Conservation (phyloP, 2,113 vertebrate species). For the Malurus alboscapulatus region DNA sequence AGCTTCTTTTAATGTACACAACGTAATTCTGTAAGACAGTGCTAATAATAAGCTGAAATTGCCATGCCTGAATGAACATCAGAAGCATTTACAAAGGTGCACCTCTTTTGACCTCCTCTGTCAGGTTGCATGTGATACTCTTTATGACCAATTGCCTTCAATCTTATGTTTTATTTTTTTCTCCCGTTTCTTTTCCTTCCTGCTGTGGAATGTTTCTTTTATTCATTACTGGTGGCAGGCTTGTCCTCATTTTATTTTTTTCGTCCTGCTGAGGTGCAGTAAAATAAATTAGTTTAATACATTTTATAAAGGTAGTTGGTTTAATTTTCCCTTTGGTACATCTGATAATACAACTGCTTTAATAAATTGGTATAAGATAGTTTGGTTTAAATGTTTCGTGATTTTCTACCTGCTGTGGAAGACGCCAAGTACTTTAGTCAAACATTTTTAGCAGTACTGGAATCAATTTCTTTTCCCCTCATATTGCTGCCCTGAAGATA, state of each 20-base stretch:
- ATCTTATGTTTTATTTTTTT: not conserved
- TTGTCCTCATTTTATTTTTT: slow-evolving; percentile 54
- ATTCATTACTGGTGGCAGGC: slow-evolving; percentile 38
- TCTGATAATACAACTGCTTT: slow-evolving; percentile 57
- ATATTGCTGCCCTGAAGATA: not conserved
- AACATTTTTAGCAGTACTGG: slow-evolving; percentile 37
- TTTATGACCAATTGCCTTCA: slow-evolving; percentile 20
- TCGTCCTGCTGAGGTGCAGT: slow-evolving; percentile 61
- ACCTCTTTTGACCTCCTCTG: slow-evolving; percentile 28
- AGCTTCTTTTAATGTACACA: not conserved
- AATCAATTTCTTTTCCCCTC: not conserved
- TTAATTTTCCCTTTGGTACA: slow-evolving; percentile 54
- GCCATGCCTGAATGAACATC: not conserved
- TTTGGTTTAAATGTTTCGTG: slow-evolving; percentile 43
- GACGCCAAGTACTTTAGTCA: not conserved
- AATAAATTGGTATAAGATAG: slow-evolving; percentile 53
- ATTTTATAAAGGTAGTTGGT: slow-evolving; percentile 65
- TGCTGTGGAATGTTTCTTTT: slow-evolving; percentile 43
- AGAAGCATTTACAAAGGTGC: not conserved
- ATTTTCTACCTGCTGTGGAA: slow-evolving; percentile 60
- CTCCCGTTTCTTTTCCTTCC: slow-evolving; percentile 36
- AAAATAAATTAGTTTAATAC: slow-evolving; percentile 71
- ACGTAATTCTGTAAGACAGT: not conserved
- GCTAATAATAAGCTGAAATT: not conserved
- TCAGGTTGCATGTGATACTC: not conserved